Evolutionary conservation across 1,140 invertebrate genomes (phyloP), one percentile per base, ranked within the genome.

Genomic region (Drosophila ercepeae): DNA sequence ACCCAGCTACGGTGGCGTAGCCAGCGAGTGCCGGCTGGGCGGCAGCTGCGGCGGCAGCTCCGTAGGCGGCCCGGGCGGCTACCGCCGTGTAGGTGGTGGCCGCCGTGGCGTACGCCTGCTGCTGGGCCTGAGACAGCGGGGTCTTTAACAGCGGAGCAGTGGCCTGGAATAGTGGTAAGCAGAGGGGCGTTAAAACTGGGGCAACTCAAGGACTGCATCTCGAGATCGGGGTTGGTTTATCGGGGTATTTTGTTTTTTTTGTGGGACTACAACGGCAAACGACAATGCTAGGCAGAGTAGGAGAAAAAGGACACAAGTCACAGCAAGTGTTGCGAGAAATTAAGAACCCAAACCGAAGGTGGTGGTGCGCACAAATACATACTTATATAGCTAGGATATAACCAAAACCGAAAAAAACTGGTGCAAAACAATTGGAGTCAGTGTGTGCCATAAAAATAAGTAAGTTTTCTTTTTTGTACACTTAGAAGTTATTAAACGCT

Each of bases 21-120:
- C 95, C 95, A 72, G 95, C 94, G 51, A 95, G 94, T 92, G 76
- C 93, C 92, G 92, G 95, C 94, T 72, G 95, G 94, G 69, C 95
- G 92, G 96, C 96, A 94, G 77, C 96, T 92, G 96, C 96, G 46
- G 96, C 95, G 39, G 96, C 96, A 29, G 96, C 95, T 49, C 96
- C 95, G 81, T 96, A 96, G 34, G 94, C 95, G 23, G 95, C 96
- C 67, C 95, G 95, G 75, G 96, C 95, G 25, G 96, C 96, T 65
- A 95, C 96, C 76, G 96, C 96, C 90, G 95, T 96, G 91, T 95
- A 96, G 70, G 94, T 95, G 67, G 96, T 95, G 60, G 95, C 95
- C 67, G 95, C 94, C 78, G 95, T 95, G 61, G 89, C 89, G 48
- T 90, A 90, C 73, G 94, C 95, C 84, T 95, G 95, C 93, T 94